These are phyloP conservation scores for Lathamus discolor DNA, from an alignment of 2,113 vertebrate species.

Conservation along the genomic window DNA sequence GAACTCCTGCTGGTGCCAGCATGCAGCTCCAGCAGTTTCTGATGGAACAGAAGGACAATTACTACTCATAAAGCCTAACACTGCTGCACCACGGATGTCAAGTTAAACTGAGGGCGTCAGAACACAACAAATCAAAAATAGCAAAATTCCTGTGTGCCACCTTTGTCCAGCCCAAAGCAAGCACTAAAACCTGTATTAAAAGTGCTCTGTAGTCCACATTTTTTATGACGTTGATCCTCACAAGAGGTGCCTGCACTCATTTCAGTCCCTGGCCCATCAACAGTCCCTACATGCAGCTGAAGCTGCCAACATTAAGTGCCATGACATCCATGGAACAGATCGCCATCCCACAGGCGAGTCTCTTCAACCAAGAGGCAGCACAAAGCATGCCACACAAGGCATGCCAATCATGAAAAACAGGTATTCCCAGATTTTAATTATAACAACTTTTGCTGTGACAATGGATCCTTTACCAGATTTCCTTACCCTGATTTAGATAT, in stretches of 20 bases:
- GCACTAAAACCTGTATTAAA: background rate
- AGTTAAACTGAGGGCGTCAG: background rate
- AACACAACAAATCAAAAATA: background rate
- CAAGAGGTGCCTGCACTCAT: background rate
- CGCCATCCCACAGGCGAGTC: rapidly evolving
- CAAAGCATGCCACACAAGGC: background rate
- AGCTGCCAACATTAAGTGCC: background rate
- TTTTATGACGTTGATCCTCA: background rate
- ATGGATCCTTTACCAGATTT: background rate
- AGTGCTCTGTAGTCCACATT: background rate
- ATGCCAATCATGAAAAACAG: background rate
- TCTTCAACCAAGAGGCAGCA: background rate
- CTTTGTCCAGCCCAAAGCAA: background rate
- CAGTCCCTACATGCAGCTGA: background rate
- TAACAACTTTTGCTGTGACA: background rate
- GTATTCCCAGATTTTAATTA: background rate
- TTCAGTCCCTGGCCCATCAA: background rate
- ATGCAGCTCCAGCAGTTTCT: background rate
- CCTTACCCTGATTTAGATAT: background rate
- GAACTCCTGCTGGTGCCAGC: background rate
- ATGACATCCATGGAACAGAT: background rate
- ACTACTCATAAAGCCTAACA: background rate
- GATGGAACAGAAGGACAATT: background rate
- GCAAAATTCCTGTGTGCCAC: background rate
- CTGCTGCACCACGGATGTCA: rapidly evolving